Percentiles rank a stretch among this genome's conserved stretches.
These are phyloP conservation scores for Drosophila rellima DNA, from an alignment of 2,888 invertebrate species.

Conservation along the genomic window DNA sequence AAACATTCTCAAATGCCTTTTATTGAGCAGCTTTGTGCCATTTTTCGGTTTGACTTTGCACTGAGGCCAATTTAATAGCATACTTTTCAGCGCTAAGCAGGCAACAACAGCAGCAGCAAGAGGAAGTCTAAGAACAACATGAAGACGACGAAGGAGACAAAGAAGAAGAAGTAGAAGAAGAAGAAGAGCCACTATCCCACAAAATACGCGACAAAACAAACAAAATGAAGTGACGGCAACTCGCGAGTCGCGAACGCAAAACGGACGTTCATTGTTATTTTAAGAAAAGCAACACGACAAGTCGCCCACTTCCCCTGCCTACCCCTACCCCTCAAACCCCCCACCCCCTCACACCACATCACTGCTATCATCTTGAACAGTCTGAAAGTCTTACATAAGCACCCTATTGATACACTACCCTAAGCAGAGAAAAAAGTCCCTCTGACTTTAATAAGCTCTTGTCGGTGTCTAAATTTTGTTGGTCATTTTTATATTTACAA, in stretches of 20 bases:
- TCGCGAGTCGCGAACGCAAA: conserved; percentile 48
- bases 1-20: conserved; percentile 62
- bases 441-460: neutral
- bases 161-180: conserved; percentile 9
- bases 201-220: conserved; percentile 71
- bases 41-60: conserved; percentile 66
- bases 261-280: conserved; percentile 80
- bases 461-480: no score
- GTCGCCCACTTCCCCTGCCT: conserved; percentile 13
- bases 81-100: conserved; percentile 81
- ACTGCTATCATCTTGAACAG: conserved; percentile 17
- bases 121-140: conserved; percentile 27
- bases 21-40: conserved; percentile 60
- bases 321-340: neutral
- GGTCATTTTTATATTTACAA: no score
- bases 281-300: conserved; percentile 75
- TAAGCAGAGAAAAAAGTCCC: neutral
- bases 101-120: conserved; percentile 55
- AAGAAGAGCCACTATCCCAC: conserved; percentile 36
- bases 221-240: conserved; percentile 75
- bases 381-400: conserved; percentile 27
- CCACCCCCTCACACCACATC: neutral
- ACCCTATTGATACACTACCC: conserved; percentile 6
- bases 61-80: conserved; percentile 83
- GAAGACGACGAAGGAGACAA: conserved; percentile 3